Base-by-base conservation (phyloP, 2,797 vertebrate species). In the Knipowitschia caucasica region DNA sequence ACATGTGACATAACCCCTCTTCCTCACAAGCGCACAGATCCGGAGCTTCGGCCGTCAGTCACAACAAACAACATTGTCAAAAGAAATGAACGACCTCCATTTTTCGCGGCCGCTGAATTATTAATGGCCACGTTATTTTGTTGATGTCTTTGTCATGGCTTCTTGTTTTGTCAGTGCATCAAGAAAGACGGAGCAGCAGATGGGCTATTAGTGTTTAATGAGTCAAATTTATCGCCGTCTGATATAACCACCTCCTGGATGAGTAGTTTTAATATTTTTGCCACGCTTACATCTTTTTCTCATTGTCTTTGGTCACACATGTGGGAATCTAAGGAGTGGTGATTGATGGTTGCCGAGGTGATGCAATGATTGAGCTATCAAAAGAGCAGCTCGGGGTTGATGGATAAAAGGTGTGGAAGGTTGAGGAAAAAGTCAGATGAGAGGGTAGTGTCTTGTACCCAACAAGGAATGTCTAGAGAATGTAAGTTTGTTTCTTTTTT, bases 321-420 rank as follows among this genome's bases (percentile, higher is more conserved):
- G n/a, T 9, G 27, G 53, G 55, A 59, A 42, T 50, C 50, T 38
- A 64, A 14, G 20, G 57, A 49, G 31, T 44, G 73, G 43, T 82
- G 75, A 82, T 47, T 60, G 75, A 87, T 78, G 59, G 56, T 50
- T 55, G 46, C 58, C 67, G 73, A n/a, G 61, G 24, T 59, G 69
- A 74, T 46, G 71, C 71, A 61, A 67, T 73, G 77, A 85, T 69
- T 66, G 68, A 80, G 66, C 34, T 53, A 77, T 77, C 56, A 62
- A 59, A 50, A 63, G 59, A 74, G 61, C 4, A 45, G 46, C 17
- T 11, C 46, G 45, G 31, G 50, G 47, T 12, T 72, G 79, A 81
- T 80, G 56, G 65, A 78, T 71, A 70, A 56, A 69, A 62, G 34
- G 59, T 69, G 49, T 49, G 21, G 30, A 55, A 35, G 51, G 51